Evolutionary conservation across 2,113 vertebrate species (phyloP), one percentile per base, ranked within the genome.

Genomic region (Haemorhous mexicanus): DNA sequence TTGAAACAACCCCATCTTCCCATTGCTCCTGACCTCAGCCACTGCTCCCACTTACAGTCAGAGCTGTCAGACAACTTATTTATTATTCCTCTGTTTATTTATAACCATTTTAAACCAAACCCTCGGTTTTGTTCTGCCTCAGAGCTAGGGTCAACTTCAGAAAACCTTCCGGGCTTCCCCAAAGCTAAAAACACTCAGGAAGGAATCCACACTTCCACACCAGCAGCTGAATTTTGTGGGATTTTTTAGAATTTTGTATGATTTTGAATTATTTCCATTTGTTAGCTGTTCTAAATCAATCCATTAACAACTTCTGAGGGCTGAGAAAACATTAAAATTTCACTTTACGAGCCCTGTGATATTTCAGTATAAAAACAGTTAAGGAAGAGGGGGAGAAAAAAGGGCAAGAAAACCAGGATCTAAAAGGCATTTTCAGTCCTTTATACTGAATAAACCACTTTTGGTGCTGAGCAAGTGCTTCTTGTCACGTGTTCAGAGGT

Each of bases 361-460:
- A 59, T 84, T 68, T 68, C 68, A 75, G 27, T 26, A 18, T 5
- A 69, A 47, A 67, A 90, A 66, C 10, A 70, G 50, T 32, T 49
- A 72, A 64, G 0, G 0, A 59, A 67, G 16, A 19, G 19, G 4
- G 16, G 39, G 18, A 21, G n/a, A 20, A 8, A 13, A 33, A 33
- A 18, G 4, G 6, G 62, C 67, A 80, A 68, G 35, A 64, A 74
- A 90, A 89, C 16, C 4, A 75, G 73, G 15, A 50, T 32, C 22
- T 55, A 74, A 70, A 69, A 79, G 53, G 15, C 37, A 33, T 15
- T 56, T 39, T 55, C 32, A 24, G 46, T 30, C 27, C 73, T 67
- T 68, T 44, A 9, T 1, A 32, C 26, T 20, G 70, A 90, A 76
- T 55, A 35, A 83, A 35, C 11, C n/a, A 22, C 44, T 30, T 84